Evolutionary conservation across 1,140 invertebrate species (phyloP).

Genomic region (Drosophila bocki): DNA sequence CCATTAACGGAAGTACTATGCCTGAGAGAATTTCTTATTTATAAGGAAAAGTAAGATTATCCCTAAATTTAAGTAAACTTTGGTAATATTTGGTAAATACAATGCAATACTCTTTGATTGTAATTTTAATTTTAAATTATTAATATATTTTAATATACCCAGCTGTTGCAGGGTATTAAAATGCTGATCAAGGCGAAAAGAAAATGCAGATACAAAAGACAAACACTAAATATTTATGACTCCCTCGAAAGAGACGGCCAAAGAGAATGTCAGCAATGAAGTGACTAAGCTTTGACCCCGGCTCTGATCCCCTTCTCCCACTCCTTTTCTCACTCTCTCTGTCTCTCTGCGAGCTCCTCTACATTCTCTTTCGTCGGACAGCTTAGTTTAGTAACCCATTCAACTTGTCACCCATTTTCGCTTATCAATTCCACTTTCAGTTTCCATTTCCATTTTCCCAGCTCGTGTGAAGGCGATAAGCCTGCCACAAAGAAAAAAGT

Average conservation of each 20-base stretch:
- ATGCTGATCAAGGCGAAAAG: slow-evolving; percentile 1
- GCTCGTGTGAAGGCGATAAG: slow-evolving; percentile 21
- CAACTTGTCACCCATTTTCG: slow-evolving; percentile 79
- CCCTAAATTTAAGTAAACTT: neutral
- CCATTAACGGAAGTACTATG: neutral
- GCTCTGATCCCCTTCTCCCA: neutral
- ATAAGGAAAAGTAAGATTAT: neutral
- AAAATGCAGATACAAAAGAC: slow-evolving; percentile 7
- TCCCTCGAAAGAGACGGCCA: slow-evolving; percentile 22
- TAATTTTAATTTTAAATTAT: no score
- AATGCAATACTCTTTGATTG: no score
- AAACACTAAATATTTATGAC: slow-evolving; percentile 23
- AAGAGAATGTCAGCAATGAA: slow-evolving; percentile 25
- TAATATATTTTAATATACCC: neutral
- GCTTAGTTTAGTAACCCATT: slow-evolving; percentile 67
- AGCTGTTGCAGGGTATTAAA: neutral
- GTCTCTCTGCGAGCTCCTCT: neutral
- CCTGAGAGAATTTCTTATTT: neutral
- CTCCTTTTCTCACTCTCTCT: neutral
- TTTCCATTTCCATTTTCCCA: slow-evolving; percentile 31
- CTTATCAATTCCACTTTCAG: slow-evolving; percentile 52
- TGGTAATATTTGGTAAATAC: neutral
- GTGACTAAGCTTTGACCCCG: slow-evolving; percentile 41
- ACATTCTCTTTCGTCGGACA: slow-evolving; percentile 2
- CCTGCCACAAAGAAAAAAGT: neutral